These are phyloP conservation scores for Crotalus tigris DNA, from an alignment of 2,113 vertebrate genomes.

Conservation along the genomic window DNA sequence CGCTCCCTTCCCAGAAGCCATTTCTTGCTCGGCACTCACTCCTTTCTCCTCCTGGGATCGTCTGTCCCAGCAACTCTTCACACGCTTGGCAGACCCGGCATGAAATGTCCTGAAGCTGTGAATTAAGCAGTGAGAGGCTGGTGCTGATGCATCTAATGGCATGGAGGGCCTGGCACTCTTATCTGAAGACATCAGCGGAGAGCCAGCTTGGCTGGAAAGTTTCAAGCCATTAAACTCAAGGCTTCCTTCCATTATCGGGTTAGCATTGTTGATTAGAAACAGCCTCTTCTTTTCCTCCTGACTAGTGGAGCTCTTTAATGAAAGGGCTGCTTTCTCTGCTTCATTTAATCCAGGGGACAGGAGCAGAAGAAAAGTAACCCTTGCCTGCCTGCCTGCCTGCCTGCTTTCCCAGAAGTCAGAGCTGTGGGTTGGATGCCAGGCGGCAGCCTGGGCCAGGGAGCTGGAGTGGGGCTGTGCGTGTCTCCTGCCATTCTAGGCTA, in stretches of 20 bases:
- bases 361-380: neutral
- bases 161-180: neutral
- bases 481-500: neutral
- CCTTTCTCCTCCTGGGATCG: neutral
- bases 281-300: constrained; percentile 20
- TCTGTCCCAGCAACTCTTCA: neutral
- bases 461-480: neutral
- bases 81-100: neutral
- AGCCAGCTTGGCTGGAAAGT: constrained; percentile 15
- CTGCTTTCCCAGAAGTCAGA: neutral
- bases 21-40: neutral
- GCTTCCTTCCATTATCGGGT: constrained; percentile 24
- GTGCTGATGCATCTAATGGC: neutral
- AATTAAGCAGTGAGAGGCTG: neutral
- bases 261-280: constrained; percentile 25
- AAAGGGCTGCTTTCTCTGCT: constrained; percentile 1
- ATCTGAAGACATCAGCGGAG: constrained; percentile 12
- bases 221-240: constrained; percentile 24
- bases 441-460: neutral
- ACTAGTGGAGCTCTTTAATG: constrained; percentile 20
- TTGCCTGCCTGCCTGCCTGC: neutral
- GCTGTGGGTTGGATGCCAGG: neutral
- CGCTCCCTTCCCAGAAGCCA: neutral
- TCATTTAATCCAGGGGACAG: constrained; percentile 4
- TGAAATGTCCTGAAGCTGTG: neutral